phyloP scores from a whole-genome alignment of 37 sponge, comb jelly and placozoan species.

The Aplysina aerophoba region DNA sequence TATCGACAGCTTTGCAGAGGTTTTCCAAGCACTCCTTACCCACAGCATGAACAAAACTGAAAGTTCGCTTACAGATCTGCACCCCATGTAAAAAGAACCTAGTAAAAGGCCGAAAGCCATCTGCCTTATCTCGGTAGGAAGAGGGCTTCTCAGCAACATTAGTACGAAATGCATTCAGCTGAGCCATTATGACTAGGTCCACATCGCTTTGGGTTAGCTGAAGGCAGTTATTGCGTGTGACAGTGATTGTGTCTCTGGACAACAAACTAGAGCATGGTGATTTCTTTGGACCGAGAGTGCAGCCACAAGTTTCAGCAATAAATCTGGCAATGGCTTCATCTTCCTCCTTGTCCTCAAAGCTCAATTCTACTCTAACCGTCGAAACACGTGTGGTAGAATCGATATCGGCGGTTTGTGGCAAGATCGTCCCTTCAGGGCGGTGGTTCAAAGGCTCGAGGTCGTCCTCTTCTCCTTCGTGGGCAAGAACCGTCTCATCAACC shows the following conservation, averaged over 20 bases:
- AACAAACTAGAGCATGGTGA: neutral
- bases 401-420: no score
- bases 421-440: no score
- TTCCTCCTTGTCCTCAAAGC: neutral
- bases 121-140: neutral
- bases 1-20: neutral
- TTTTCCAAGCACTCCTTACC: constrained; percentile 13
- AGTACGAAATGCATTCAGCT: constrained; percentile 24
- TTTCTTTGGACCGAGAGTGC: neutral
- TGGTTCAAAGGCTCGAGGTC: no score
- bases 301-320: neutral
- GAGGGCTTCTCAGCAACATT: neutral
- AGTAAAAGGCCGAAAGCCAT: constrained; percentile 4
- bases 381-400: no score
- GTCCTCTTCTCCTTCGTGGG: no score
- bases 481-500: no score
- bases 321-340: neutral
- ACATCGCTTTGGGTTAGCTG: neutral
- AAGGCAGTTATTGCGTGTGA: constrained; percentile 5
- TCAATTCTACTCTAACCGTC: no score
- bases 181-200: constrained; percentile 19
- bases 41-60: neutral
- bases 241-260: neutral
- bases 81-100: neutral
- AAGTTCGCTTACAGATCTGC: neutral